These are phyloP conservation scores for Pammene aurita DNA, from an alignment of 2,888 invertebrate species.

Conservation along the genomic window DNA sequence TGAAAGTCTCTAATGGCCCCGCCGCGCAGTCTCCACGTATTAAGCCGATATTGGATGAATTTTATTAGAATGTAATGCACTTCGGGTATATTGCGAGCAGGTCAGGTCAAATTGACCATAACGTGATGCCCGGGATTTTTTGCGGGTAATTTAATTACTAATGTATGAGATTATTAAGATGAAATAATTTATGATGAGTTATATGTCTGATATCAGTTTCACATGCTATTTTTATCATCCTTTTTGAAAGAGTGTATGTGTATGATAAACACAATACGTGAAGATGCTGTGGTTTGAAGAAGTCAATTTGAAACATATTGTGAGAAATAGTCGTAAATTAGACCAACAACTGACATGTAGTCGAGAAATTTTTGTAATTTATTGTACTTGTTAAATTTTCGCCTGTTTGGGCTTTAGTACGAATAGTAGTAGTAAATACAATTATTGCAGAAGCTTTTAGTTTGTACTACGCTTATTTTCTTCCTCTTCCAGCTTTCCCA, in stretches of 20 bases:
- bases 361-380: not conserved
- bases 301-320: too few species aligned
- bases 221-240: not conserved
- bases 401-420: not conserved
- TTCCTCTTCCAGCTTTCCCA: not conserved
- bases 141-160: slow-evolving; percentile 11
- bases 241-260: too few species aligned
- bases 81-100: slow-evolving; percentile 41
- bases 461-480: not conserved
- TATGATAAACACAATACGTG: too few species aligned
- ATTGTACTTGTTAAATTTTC: not conserved
- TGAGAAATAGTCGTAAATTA: too few species aligned
- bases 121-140: slow-evolving; percentile 11
- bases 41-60: slow-evolving; percentile 53
- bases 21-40: slow-evolving; percentile 66
- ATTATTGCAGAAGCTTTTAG: slow-evolving; percentile 6
- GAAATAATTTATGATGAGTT: not conserved
- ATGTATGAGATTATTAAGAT: slow-evolving; percentile 4
- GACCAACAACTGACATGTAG: too few species aligned
- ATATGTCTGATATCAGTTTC: not conserved
- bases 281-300: too few species aligned
- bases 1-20: slow-evolving; percentile 77
- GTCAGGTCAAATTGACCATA: slow-evolving; percentile 20
- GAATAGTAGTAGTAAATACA: slow-evolving; percentile 10
- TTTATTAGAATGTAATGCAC: slow-evolving; percentile 53